Conservation (phyloP, 2,888 invertebrate species). For the Acleris laterana region DNA sequence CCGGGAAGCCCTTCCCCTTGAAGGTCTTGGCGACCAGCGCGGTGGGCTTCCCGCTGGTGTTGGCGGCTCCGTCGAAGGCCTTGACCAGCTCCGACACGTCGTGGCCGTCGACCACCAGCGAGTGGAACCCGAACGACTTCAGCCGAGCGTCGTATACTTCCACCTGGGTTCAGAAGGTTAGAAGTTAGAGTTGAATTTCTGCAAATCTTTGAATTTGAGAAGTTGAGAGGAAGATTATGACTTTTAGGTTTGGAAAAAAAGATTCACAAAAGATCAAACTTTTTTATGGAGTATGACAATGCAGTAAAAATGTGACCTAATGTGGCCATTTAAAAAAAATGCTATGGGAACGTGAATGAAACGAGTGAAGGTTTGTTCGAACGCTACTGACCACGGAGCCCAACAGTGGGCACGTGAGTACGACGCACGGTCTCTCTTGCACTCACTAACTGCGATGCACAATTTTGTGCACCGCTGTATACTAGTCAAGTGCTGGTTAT, state of each 20-base stretch:
- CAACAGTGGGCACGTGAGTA: conserved; percentile 33
- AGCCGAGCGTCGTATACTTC: conserved; percentile 93
- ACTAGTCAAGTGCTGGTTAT: conserved; percentile 2
- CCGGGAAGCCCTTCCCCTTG: conserved; percentile 95
- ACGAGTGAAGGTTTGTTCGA: conserved; percentile 10
- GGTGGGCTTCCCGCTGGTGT: conserved; percentile 92
- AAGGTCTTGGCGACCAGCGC: conserved; percentile 97
- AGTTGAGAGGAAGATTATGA: too few species aligned
- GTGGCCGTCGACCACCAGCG: conserved; percentile 97
- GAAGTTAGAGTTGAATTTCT: conserved; percentile 4
- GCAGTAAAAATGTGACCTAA: too few species aligned
- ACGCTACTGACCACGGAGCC: conserved; percentile 36
- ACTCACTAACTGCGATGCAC: conserved; percentile 41
- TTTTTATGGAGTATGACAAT: too few species aligned
- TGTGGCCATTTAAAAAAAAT: too few species aligned
- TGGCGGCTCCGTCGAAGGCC: conserved; percentile 92
- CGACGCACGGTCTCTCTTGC: conserved; percentile 34
- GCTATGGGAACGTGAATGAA: too few species aligned
- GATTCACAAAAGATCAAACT: too few species aligned
- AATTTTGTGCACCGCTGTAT: conserved; percentile 45
- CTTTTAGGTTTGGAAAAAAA: not conserved
- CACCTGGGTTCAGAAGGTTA: conserved; percentile 63
- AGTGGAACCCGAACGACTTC: conserved; percentile 96
- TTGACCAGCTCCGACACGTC: conserved; percentile 95
- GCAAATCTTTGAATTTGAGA: too few species aligned